These are phyloP conservation scores for Centropristis striata DNA, from an alignment of 2,113 vertebrate genomes.

Conservation along the genomic window DNA sequence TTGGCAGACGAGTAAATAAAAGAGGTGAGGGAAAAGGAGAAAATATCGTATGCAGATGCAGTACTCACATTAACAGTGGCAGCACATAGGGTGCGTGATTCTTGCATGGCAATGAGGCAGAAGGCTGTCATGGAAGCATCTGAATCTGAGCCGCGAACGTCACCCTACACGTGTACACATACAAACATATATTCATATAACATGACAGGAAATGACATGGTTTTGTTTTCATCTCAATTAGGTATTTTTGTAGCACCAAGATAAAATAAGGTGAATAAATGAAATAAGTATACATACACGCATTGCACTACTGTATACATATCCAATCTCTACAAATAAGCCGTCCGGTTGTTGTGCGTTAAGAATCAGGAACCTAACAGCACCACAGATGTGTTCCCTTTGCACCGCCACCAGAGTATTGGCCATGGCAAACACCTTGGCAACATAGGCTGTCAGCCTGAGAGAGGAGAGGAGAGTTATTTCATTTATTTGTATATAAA, in stretches of 20 bases:
- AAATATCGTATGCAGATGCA: not conserved
- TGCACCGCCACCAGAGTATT: constrained; percentile 80
- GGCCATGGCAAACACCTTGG: too few species aligned
- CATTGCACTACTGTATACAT: constrained; percentile 80
- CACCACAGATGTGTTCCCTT: constrained; percentile 80
- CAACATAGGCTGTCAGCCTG: too few species aligned
- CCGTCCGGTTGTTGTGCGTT: constrained; percentile 87
- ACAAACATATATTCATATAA: not conserved
- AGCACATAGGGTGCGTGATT: constrained; percentile 81
- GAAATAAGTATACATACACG: constrained; percentile 72
- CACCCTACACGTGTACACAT: constrained; percentile 80
- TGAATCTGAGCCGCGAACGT: constrained; percentile 67
- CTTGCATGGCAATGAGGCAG: constrained; percentile 87
- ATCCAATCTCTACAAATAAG: constrained; percentile 85
- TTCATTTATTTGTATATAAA: too few species aligned
- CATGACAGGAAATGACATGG: not conserved
- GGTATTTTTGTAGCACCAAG: too few species aligned
- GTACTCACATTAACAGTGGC: constrained; percentile 83
- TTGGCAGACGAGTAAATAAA: not conserved
- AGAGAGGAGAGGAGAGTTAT: too few species aligned
- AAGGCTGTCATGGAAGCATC: constrained; percentile 91
- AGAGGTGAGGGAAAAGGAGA: too few species aligned
- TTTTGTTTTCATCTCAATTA: not conserved
- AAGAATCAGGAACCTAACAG: constrained; percentile 90
- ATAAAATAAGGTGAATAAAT: too few species aligned